phyloP scores from a whole-genome alignment of 2,888 invertebrate species.

The Eupithecia centaureata region DNA sequence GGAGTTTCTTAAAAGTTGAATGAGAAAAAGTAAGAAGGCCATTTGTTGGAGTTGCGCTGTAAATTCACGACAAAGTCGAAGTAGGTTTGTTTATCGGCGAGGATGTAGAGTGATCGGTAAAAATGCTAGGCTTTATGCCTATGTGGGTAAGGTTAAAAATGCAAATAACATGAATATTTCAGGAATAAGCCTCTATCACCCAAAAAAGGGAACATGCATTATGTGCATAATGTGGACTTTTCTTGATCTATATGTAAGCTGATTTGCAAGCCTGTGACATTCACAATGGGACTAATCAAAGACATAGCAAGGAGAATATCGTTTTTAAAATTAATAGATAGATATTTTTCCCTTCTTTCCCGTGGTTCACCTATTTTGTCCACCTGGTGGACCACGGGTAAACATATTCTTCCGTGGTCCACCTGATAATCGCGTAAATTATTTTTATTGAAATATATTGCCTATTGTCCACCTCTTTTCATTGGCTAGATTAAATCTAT shows the following conservation, averaged over 20 bases:
- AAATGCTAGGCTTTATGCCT: neutral
- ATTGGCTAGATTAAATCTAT: too few species aligned
- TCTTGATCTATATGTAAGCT: neutral
- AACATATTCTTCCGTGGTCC: too few species aligned
- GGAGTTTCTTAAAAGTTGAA: constrained; percentile 11
- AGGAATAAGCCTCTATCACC: neutral
- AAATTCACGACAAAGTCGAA: constrained; percentile 9
- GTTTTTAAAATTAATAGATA: too few species aligned
- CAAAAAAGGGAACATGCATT: neutral
- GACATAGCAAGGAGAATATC: neutral
- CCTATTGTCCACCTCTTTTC: too few species aligned
- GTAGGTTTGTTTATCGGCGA: neutral
- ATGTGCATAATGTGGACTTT: neutral
- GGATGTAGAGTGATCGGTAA: neutral
- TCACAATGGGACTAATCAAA: neutral
- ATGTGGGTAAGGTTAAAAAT: neutral
- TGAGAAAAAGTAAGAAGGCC: constrained; percentile 14
- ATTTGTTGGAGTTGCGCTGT: constrained; percentile 6
- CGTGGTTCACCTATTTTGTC: too few species aligned
- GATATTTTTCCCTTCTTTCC: too few species aligned
- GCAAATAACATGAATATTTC: neutral
- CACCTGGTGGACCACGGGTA: too few species aligned
- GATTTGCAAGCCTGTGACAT: neutral
- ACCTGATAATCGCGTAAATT: too few species aligned
- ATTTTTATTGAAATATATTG: too few species aligned